A percentile compares a stretch with the other conserved stretches of the same genome.
Evolutionary conservation across 2,888 invertebrate genomes (phyloP).

Genomic region (Drosophila pseudotakahashii): DNA sequence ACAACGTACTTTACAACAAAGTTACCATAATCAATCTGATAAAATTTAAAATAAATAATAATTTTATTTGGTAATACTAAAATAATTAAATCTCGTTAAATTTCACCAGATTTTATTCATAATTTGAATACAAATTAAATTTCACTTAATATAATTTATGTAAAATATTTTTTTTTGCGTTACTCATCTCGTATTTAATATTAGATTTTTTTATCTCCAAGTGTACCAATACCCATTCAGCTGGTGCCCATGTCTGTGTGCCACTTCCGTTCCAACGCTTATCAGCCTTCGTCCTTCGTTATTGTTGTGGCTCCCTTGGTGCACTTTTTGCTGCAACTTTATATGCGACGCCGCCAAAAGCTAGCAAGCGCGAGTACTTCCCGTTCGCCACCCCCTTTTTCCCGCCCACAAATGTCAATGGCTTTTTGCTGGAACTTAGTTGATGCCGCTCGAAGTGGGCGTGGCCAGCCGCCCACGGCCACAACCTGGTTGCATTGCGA

Average conservation of each 20-base stretch:
- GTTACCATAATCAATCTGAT: too few relatives aligned
- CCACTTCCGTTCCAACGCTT: constrained; percentile 70
- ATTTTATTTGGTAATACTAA: too few relatives aligned
- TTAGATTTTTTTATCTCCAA: too few relatives aligned
- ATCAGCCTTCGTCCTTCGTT: constrained; percentile 69
- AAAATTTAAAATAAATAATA: too few relatives aligned
- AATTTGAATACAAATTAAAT: too few relatives aligned
- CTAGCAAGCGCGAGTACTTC: constrained; percentile 33
- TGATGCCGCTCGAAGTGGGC: constrained; percentile 23
- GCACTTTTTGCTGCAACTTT: constrained; percentile 68
- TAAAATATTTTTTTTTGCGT: too few relatives aligned
- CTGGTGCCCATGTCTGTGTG: constrained; percentile 20
- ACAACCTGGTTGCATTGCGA: constrained; percentile 62
- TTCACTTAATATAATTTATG: too few relatives aligned
- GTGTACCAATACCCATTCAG: constrained; percentile 50
- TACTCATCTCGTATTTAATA: too few relatives aligned
- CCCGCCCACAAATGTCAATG: constrained; percentile 58
- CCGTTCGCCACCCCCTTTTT: background rate
- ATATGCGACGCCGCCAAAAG: constrained; percentile 54
- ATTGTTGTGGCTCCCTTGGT: constrained; percentile 57
- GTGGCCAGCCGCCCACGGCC: constrained; percentile 11
- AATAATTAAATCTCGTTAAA: too few relatives aligned
- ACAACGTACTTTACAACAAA: too few relatives aligned
- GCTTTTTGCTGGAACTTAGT: constrained; percentile 45
- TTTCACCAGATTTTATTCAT: too few relatives aligned